Conservation (phyloP, 2,797 vertebrate genomes). For the Babyrousa celebensis region DNA sequence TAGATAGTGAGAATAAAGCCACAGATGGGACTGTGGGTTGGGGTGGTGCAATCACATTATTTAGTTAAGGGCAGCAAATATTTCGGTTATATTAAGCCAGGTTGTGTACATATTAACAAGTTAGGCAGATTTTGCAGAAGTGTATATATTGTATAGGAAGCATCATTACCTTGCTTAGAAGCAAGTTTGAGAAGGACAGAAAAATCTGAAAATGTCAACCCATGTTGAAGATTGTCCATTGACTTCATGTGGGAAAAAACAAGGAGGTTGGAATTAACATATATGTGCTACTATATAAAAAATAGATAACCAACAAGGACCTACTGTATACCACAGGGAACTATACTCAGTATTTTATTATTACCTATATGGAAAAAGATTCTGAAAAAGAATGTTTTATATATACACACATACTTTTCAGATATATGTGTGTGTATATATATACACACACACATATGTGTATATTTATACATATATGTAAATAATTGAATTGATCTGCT, state of each 20-base stretch:
- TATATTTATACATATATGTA: too few species aligned
- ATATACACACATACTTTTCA: too few species aligned
- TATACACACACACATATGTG: too few species aligned
- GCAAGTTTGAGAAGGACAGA: not conserved
- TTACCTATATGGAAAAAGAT: too few species aligned
- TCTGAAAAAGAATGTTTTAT: too few species aligned
- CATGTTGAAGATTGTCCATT: not conserved
- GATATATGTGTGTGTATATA: too few species aligned
- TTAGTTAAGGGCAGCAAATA: not conserved
- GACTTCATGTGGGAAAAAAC: not conserved
- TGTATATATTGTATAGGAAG: not conserved
- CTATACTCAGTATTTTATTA: too few species aligned
- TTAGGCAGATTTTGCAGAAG: slow-evolving; percentile 5
- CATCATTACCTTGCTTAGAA: not conserved
- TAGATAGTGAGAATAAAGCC: slow-evolving; percentile 42
- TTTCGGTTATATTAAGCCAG: slow-evolving; percentile 25
- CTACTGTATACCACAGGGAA: too few species aligned
- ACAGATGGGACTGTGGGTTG: not conserved
- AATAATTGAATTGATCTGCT: too few species aligned
- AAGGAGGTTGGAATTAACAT: too few species aligned
- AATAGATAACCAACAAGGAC: too few species aligned
- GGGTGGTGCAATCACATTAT: not conserved
- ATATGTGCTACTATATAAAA: too few species aligned
- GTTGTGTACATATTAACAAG: not conserved
- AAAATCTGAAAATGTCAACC: not conserved